Percentiles rank a stretch among this genome's conserved stretches.
phyloP scores from a whole-genome alignment of 2,888 invertebrate species.

The Megastigmus dorsalis region DNA sequence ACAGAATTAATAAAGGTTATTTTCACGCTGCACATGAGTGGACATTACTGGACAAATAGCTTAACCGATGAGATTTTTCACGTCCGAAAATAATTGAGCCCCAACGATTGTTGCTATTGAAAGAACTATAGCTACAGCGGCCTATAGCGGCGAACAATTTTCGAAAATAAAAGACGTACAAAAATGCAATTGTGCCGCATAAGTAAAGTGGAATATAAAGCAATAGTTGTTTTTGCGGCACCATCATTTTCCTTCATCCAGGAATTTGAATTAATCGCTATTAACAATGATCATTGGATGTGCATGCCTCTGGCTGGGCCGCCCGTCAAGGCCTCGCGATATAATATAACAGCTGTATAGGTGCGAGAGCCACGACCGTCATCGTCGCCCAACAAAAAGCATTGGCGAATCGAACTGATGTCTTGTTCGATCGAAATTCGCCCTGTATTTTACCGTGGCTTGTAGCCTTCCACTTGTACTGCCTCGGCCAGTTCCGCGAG shows the following conservation, averaged over 20 bases:
- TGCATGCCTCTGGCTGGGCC: background rate
- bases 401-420: background rate
- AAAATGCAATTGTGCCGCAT: background rate
- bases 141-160: background rate
- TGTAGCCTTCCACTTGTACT: too few relatives aligned
- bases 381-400: background rate
- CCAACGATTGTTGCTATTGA: too few relatives aligned
- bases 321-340: background rate
- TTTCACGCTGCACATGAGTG: too few relatives aligned
- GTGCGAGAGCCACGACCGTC: background rate
- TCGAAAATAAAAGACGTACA: too few relatives aligned
- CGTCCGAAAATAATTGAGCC: too few relatives aligned
- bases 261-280: conserved; percentile 27
- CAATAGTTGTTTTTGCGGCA: background rate
- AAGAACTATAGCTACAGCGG: too few relatives aligned
- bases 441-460: too few relatives aligned
- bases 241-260: conserved; percentile 16
- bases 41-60: too few relatives aligned
- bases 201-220: background rate
- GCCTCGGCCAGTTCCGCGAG: background rate
- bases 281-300: conserved; percentile 51
- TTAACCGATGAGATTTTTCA: too few relatives aligned
- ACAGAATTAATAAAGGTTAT: too few relatives aligned
- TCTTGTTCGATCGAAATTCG: background rate
- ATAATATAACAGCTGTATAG: background rate